Evolutionary conservation across 2,113 vertebrate genomes (phyloP).

Genomic region (Microcebus lehilahytsara): DNA sequence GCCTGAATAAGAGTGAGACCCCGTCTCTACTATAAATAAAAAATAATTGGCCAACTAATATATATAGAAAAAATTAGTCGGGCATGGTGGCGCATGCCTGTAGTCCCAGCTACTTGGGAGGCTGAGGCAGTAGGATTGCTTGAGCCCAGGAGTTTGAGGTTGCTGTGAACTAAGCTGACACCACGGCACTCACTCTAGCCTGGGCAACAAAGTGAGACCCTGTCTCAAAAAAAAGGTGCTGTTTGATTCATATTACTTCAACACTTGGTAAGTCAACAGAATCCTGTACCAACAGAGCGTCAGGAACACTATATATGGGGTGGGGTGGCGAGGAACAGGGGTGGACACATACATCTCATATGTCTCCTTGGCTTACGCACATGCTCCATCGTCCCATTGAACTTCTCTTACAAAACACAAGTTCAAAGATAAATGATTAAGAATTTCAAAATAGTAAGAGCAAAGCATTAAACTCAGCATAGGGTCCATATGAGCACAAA

Average conservation of each 20-base stretch:
- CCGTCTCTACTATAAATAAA: too few species aligned
- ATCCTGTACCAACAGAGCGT: neutral
- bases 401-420: neutral
- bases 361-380: neutral
- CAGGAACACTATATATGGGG: fast-evolving
- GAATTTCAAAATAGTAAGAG: neutral
- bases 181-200: too few species aligned
- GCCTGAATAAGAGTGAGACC: too few species aligned
- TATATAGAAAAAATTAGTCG: too few species aligned
- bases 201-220: too few species aligned
- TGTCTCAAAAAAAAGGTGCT: neutral
- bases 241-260: neutral
- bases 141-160: too few species aligned
- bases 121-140: too few species aligned
- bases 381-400: neutral
- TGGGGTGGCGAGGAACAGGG: neutral
- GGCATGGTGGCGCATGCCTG: too few species aligned
- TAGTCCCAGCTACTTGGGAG: too few species aligned
- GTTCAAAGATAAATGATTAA: neutral
- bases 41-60: too few species aligned
- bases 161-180: too few species aligned
- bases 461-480: neutral
- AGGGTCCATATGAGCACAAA: neutral
- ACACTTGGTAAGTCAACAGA: neutral
- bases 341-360: neutral